Evolutionary conservation across 2,888 invertebrate species (phyloP).

Genomic region (Melangyna quadrimaculata): DNA sequence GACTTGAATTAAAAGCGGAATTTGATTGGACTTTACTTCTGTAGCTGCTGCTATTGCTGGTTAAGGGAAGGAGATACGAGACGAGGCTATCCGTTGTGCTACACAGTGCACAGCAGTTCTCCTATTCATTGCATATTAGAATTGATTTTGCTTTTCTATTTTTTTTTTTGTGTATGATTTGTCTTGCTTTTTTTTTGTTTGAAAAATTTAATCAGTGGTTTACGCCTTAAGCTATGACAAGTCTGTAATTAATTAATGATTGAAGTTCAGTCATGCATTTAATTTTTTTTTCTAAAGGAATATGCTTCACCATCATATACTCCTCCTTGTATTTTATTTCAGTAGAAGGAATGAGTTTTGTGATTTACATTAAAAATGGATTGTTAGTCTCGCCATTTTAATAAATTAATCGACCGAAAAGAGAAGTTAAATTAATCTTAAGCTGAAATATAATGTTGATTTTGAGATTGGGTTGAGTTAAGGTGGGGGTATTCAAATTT

Average conservation of each 20-base stretch:
- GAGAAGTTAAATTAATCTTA: neutral
- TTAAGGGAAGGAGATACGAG: conserved; percentile 12
- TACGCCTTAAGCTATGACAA: conserved; percentile 64
- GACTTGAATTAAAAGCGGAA: conserved; percentile 60
- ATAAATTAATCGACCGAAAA: conserved; percentile 7
- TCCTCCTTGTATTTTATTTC: conserved; percentile 5
- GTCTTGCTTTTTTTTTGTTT: conserved; percentile 7
- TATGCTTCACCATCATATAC: neutral
- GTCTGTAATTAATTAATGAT: conserved; percentile 69
- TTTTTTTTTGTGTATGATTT: neutral
- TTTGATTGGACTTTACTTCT: conserved; percentile 53
- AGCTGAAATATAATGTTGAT: neutral
- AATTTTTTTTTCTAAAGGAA: conserved; percentile 19
- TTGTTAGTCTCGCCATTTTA: conserved; percentile 29
- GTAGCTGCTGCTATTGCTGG: neutral
- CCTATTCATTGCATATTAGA: conserved; percentile 46
- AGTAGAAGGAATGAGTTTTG: conserved; percentile 15
- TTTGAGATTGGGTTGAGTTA: neutral
- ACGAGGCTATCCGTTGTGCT: conserved; percentile 1
- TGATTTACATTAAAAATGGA: conserved; percentile 35
- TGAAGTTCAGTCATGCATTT: conserved; percentile 69
- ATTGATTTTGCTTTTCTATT: conserved; percentile 59
- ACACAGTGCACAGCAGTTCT: neutral
- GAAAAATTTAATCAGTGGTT: conserved; percentile 69
- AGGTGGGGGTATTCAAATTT: neutral